Evolutionary conservation across 2,113 vertebrate species (phyloP), one percentile per base, ranked within the genome.

Genomic region (Onychostruthus taczanowskii): DNA sequence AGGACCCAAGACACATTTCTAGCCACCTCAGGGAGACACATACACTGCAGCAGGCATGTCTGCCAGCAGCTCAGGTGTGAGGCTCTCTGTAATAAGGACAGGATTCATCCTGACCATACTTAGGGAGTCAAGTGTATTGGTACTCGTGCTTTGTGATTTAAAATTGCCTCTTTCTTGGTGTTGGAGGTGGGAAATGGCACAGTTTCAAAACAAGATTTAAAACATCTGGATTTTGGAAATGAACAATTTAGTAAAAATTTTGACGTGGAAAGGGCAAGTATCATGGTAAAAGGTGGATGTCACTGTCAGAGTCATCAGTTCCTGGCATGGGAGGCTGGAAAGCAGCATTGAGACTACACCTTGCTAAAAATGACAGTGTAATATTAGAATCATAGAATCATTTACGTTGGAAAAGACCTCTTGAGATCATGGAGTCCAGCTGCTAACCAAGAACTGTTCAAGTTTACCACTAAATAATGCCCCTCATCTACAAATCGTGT

Each of bases 251-350:
- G 37, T 72, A 61, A 66, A 79, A 85, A 28, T 15, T 62, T 58
- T 66, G 26, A 44, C 2, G 2, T 73, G 59, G 31, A 63, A 80
- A n/a, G 22, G 53, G 5, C 14, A 61, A 26, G 22, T 78, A 5
- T 68, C 11, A 49, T 1, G 1, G 11, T 75, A 43, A 87, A 84
- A 49, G 16, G 26, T 73, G 35, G 31, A 73, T 47, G 6, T 44
- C 1, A 1, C 7, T 23, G 7, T 78, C 15, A 8, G 61, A 88
- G 33, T 59, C 13, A 50, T 64, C 1, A 2, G 1, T 68, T 27
- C 33, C 59, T 88, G 68, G 9, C 30, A 31, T 22, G 41, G 39
- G 39, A 87, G 43, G 9, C n/a, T 79, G 50, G 35, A 49, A 68
- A 86, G 47, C 5, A 55, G 4, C n/a, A 27, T 9, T 23, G 21